A percentile compares a stretch with the other conserved stretches of the same genome.
Conservation (phyloP, 92 coral and sea anemone genomes). For the Porites cylindrica region DNA sequence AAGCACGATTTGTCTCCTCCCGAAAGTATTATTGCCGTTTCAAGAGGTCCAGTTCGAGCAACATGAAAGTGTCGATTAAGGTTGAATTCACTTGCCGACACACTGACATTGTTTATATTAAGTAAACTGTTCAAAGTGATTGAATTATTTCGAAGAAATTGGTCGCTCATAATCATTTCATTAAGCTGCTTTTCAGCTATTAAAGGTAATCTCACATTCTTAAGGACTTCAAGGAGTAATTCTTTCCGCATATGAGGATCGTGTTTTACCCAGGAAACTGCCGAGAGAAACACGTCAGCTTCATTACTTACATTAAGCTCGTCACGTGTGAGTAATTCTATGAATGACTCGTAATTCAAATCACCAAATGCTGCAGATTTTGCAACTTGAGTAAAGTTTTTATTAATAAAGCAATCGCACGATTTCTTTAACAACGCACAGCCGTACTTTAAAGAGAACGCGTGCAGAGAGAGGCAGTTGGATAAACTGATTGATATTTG, state of each 20-base stretch:
- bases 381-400: slow-evolving; percentile 64
- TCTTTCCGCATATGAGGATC: slow-evolving; percentile 55
- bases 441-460: slow-evolving; percentile 58
- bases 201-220: slow-evolving; percentile 34
- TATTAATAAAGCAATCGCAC: slow-evolving; percentile 52
- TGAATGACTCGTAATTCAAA: slow-evolving; percentile 52
- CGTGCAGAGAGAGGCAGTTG: slow-evolving; percentile 70
- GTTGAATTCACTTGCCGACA: neutral
- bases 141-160: slow-evolving; percentile 12
- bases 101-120: neutral
- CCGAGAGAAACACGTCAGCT: slow-evolving; percentile 69
- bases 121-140: neutral
- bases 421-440: slow-evolving; percentile 57
- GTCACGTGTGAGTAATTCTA: slow-evolving; percentile 65
- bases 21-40: neutral
- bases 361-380: slow-evolving; percentile 57
- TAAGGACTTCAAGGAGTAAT: slow-evolving; percentile 42
- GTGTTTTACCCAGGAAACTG: slow-evolving; percentile 75
- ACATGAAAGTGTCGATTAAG: neutral
- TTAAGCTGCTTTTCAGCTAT: neutral
- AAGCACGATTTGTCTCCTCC: neutral
- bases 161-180: neutral
- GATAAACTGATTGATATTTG: slow-evolving; percentile 47
- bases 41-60: slow-evolving; percentile 24
- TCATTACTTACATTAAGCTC: slow-evolving; percentile 65